These are phyloP conservation scores for Acromyrmex charruanus DNA, from an alignment of 1,140 invertebrate species.

Conservation along the genomic window DNA sequence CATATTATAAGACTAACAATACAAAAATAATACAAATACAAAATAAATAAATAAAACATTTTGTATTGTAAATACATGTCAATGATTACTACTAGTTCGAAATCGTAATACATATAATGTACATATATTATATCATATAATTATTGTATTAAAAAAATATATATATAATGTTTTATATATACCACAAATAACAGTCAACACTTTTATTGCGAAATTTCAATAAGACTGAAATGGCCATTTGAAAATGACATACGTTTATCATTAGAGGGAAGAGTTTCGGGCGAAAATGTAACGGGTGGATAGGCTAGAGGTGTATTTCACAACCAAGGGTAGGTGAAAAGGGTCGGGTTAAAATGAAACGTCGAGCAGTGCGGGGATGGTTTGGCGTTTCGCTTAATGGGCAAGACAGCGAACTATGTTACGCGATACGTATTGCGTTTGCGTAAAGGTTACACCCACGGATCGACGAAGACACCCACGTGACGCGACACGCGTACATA, in stretches of 20 bases:
- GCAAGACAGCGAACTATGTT: constrained; percentile 31
- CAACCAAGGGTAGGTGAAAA: neutral
- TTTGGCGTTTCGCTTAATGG: constrained; percentile 50
- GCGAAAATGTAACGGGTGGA: neutral
- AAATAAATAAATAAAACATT: too few species aligned
- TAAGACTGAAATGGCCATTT: neutral
- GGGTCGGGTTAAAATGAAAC: constrained; percentile 39
- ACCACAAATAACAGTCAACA: neutral
- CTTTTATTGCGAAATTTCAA: constrained; percentile 18
- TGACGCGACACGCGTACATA: constrained; percentile 17
- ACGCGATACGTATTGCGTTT: constrained; percentile 42
- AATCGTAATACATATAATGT: neutral
- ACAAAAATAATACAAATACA: neutral
- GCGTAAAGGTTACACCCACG: constrained; percentile 40
- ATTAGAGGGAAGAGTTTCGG: neutral
- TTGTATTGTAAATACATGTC: too few species aligned
- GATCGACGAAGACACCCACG: constrained; percentile 31
- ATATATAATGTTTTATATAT: neutral
- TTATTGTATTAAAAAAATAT: neutral
- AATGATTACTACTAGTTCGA: neutral
- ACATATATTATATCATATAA: neutral
- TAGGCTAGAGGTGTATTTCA: neutral
- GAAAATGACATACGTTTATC: constrained; percentile 28
- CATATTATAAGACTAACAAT: neutral
- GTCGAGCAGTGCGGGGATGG: neutral